A percentile compares a stretch with the other conserved stretches of the same genome.
Evolutionary conservation across 1,140 invertebrate species (phyloP).

Genomic region (Trichomalopsis sarcophagae): DNA sequence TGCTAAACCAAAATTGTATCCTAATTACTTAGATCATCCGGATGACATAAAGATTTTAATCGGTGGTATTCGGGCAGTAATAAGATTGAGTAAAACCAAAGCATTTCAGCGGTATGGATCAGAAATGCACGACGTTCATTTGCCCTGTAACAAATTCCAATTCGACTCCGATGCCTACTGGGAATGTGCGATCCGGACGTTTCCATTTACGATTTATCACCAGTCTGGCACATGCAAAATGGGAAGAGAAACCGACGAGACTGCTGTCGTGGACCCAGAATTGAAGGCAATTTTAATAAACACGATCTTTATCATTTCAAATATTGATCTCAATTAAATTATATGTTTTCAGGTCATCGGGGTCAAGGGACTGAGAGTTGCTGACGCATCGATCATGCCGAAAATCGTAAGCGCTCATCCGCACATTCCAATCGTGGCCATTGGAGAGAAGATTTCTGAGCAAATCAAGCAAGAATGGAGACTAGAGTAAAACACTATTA

Average conservation of each 20-base stretch:
- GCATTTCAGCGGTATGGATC: not conserved
- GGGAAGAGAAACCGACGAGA: constrained; percentile 72
- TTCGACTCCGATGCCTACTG: constrained; percentile 60
- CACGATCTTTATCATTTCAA: constrained; percentile 37
- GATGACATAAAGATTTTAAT: not conserved
- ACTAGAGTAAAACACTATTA: not conserved
- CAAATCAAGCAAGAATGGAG: constrained; percentile 54
- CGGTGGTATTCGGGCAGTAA: not conserved
- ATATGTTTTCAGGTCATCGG: constrained; percentile 54
- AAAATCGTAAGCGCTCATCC: constrained; percentile 73
- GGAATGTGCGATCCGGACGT: constrained; percentile 76
- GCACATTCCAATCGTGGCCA: constrained; percentile 75
- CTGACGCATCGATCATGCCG: constrained; percentile 75
- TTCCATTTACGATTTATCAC: constrained; percentile 80
- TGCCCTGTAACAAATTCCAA: constrained; percentile 55
- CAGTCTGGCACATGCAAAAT: constrained; percentile 77
- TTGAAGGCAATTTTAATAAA: constrained; percentile 64
- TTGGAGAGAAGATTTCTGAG: constrained; percentile 75
- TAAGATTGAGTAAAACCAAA: not conserved
- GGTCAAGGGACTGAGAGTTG: constrained; percentile 72
- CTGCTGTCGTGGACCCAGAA: constrained; percentile 76
- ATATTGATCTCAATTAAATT: not conserved
- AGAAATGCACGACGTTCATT: not conserved
- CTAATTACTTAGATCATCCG: constrained; percentile 1
- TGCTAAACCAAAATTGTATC: too few species aligned